Base-by-base conservation (phyloP, 2,113 vertebrate species). In the Nerophis ophidion region DNA sequence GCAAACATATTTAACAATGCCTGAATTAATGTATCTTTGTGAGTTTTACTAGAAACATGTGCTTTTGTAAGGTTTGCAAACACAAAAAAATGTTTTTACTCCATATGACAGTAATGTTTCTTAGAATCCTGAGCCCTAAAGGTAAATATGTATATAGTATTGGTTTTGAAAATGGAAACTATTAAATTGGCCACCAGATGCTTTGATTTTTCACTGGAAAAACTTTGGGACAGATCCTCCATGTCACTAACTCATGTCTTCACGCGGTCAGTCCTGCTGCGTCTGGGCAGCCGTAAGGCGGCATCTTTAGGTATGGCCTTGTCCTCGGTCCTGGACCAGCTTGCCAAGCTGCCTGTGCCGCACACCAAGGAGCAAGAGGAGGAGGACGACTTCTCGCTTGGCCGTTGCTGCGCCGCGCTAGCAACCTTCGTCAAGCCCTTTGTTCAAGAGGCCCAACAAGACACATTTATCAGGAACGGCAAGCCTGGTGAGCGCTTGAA, bases 221-320 rank as follows among this genome's bases (percentile, higher is more conserved):
- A 40, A 40, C 8, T 44, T 44, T 44, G 40, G 40, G 33, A 1
- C 12, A 6, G 10, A 51, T 26, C 12, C 10, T 14, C 11, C 6
- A 0, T 13, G n/a, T 13, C 40, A 11, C 33, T 19, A 40, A 16
- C n/a, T 49, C 17, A 2, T 16, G 3, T 17, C 13, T 9, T 26
- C 7, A 5, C 13, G 34, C 49, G 7, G 14, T 13, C 65, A 98
- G 96, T 95, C 74, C 88, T 98, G 57, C 81, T 92, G 85, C 80
- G 91, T 45, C 90, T 98, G 80, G 90, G 87, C 50, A 80, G 78
- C 63, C 94, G 91, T 71, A 97, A 95, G 72, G 89, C 93, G 0
- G 93, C 95, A 19, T 97, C 94, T 0, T 72, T 98, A 78, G 95
- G 95, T 61, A 91, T 98, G 86, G 88, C 92, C 19, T 83, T 99